Conservation (phyloP, 2,113 vertebrate genomes). For the Ranitomeya variabilis region DNA sequence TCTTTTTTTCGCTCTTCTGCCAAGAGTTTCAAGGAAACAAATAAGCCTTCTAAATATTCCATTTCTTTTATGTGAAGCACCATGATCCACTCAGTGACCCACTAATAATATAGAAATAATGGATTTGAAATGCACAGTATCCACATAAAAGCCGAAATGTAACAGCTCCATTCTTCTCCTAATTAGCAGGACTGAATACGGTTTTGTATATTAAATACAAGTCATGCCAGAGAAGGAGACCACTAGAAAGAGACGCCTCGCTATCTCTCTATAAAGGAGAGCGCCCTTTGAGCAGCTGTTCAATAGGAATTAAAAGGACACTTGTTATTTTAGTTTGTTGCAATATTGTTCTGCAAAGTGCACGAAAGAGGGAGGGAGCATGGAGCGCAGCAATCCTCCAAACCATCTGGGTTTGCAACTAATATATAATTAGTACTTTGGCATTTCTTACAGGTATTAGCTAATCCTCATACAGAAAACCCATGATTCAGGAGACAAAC, state of each 20-base stretch:
- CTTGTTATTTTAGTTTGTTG: constrained; percentile 8
- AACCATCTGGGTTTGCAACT: constrained; percentile 24
- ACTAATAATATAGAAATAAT: constrained; percentile 31
- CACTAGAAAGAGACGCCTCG: constrained; percentile 27
- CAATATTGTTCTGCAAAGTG: constrained; percentile 25
- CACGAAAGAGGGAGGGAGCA: neutral
- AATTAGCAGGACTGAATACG: constrained; percentile 36
- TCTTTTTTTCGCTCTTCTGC: neutral
- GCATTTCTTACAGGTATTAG: constrained; percentile 31
- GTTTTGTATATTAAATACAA: constrained; percentile 41
- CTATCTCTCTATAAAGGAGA: constrained; percentile 36
- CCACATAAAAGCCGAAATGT: constrained; percentile 41
- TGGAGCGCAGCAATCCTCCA: constrained; percentile 18
- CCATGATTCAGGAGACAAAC: constrained; percentile 21
- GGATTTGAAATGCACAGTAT: constrained; percentile 35
- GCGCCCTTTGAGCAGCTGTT: constrained; percentile 16
- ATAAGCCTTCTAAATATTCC: constrained; percentile 25
- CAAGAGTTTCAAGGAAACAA: neutral
- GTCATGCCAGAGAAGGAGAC: constrained; percentile 30
- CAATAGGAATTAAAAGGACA: constrained; percentile 39
- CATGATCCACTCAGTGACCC: constrained; percentile 15
- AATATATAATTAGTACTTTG: constrained; percentile 29
- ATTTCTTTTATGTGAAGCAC: constrained; percentile 38
- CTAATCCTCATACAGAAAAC: neutral
- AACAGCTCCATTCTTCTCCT: constrained; percentile 40